Evolutionary conservation across 2,113 vertebrate species (phyloP).

Genomic region (Cyanocitta stelleri): DNA sequence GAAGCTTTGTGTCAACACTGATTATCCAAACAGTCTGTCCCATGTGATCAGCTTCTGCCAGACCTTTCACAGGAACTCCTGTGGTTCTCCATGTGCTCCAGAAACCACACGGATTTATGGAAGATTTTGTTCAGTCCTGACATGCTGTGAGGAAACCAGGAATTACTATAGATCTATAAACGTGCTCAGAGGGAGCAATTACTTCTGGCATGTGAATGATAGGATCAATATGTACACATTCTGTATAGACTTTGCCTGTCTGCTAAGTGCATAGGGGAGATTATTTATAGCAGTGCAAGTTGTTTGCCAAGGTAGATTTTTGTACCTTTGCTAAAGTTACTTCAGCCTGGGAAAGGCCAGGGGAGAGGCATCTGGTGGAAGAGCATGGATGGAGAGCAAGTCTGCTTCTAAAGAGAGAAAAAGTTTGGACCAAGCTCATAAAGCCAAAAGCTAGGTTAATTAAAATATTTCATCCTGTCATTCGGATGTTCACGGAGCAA

Average conservation of each 20-base stretch:
- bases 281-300: conserved; percentile 22
- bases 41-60: neutral
- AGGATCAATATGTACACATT: conserved; percentile 25
- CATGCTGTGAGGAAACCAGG: neutral
- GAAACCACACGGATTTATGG: neutral
- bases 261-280: neutral
- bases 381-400: neutral
- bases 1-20: neutral
- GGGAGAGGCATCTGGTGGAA: neutral
- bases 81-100: neutral
- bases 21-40: neutral
- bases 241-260: neutral
- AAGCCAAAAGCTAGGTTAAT: conserved; percentile 40
- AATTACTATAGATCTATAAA: conserved; percentile 32
- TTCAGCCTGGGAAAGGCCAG: neutral
- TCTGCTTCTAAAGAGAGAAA: neutral
- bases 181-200: conserved; percentile 37
- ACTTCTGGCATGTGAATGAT: conserved; percentile 38
- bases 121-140: neutral
- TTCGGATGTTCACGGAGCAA: conserved; percentile 49
- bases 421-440: neutral
- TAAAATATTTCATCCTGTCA: conserved; percentile 52
- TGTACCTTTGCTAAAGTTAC: neutral
- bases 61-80: neutral
- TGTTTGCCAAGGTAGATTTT: conserved; percentile 13